These are phyloP conservation scores for Lucinisca nassula DNA, from an alignment of 2,888 invertebrate genomes.

Conservation along the genomic window DNA sequence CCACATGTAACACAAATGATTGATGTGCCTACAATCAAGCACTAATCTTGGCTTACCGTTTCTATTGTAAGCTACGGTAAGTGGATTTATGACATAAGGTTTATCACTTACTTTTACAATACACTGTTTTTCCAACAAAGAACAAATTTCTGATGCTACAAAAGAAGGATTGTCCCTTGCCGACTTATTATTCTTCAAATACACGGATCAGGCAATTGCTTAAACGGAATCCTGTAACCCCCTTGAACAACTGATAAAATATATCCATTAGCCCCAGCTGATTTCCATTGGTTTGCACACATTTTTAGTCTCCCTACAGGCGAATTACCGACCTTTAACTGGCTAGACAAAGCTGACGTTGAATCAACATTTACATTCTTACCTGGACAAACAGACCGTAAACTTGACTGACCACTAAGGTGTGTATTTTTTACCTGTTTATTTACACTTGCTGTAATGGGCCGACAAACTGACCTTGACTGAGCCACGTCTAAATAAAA, in stretches of 20 bases:
- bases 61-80: neutral
- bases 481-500: neutral
- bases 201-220: neutral
- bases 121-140: neutral
- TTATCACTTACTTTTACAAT: neutral
- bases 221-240: neutral
- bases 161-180: neutral
- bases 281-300: neutral
- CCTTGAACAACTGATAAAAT: neutral
- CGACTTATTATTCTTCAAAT: neutral
- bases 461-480: constrained; percentile 3
- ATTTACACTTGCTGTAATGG: neutral
- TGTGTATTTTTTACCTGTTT: neutral
- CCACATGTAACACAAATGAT: too few species aligned
- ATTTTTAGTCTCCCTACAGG: neutral
- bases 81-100: neutral
- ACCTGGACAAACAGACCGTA: neutral
- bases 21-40: neutral
- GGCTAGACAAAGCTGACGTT: too few species aligned
- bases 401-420: neutral
- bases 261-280: neutral
- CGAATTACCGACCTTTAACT: neutral
- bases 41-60: neutral
- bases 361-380: neutral
- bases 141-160: neutral